Conservation (phyloP, 2,888 invertebrate genomes). For the Vandiemenella viatica region DNA sequence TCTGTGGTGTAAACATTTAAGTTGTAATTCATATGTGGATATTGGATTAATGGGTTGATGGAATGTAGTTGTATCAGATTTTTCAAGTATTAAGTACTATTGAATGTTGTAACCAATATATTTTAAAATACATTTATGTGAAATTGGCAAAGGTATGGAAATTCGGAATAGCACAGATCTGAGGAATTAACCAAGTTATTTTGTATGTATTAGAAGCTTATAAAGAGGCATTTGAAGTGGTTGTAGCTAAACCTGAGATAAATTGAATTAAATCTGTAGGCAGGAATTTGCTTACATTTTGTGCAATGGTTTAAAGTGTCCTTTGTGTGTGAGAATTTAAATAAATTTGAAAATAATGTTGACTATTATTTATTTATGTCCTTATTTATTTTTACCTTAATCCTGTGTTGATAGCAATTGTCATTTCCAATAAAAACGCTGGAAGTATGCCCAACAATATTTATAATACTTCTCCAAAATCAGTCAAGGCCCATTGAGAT, state of each 20-base stretch:
- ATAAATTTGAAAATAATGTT: background rate
- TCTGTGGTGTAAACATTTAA: background rate
- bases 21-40: background rate
- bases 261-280: slow-evolving; percentile 8
- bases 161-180: background rate
- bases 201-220: slow-evolving; percentile 7
- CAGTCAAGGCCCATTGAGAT: too few species aligned
- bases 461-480: too few species aligned
- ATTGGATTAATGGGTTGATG: background rate
- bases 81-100: background rate
- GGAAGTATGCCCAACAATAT: too few species aligned
- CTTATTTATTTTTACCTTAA: too few species aligned
- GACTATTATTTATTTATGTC: too few species aligned
- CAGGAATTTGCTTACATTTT: slow-evolving; percentile 14
- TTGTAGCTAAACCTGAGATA: slow-evolving; percentile 6
- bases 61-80: background rate
- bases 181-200: slow-evolving; percentile 6
- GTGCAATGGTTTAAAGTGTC: slow-evolving; percentile 16
- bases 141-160: background rate
- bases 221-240: slow-evolving; percentile 5
- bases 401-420: too few species aligned
- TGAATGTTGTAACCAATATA: background rate
- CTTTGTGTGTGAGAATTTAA: slow-evolving; percentile 14
- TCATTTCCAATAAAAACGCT: too few species aligned
- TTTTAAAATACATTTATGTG: background rate